Conservation (phyloP, 1,140 invertebrate genomes). For the Eupristina koningsbergeri region DNA sequence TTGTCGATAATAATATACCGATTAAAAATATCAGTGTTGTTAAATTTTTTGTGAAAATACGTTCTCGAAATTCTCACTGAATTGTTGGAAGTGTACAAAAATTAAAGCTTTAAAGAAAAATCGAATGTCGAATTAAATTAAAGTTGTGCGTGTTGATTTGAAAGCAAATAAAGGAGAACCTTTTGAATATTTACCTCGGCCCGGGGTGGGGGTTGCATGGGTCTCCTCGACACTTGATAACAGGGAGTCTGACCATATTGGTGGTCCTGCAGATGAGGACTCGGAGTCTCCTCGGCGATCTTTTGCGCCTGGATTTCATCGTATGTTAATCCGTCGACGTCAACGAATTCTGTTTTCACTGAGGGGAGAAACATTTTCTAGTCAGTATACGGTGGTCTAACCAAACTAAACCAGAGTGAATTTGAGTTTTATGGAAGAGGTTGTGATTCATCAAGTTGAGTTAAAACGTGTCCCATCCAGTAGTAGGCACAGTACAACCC, state of each 20-base stretch:
- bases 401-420: neutral
- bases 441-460: neutral
- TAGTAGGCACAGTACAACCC: too few species aligned
- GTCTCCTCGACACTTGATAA: constrained; percentile 79
- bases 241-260: constrained; percentile 87
- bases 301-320: constrained; percentile 69
- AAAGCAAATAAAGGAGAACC: neutral
- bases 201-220: constrained; percentile 72
- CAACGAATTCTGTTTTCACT: constrained; percentile 71
- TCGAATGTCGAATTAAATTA: neutral
- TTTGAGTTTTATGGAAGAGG: neutral
- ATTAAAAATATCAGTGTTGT: too few species aligned
- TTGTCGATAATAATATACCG: too few species aligned
- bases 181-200: constrained; percentile 68
- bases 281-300: constrained; percentile 74
- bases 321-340: constrained; percentile 63
- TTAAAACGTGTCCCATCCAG: too few species aligned
- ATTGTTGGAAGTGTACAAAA: too few species aligned
- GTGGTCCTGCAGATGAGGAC: constrained; percentile 87
- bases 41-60: too few species aligned
- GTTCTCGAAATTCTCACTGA: too few species aligned
- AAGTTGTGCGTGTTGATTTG: too few species aligned
- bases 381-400: neutral
- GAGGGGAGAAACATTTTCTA: constrained; percentile 32
- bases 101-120: neutral